Base-by-base conservation (phyloP, 1,140 invertebrate genomes). In the Trichonephila clavipes region DNA sequence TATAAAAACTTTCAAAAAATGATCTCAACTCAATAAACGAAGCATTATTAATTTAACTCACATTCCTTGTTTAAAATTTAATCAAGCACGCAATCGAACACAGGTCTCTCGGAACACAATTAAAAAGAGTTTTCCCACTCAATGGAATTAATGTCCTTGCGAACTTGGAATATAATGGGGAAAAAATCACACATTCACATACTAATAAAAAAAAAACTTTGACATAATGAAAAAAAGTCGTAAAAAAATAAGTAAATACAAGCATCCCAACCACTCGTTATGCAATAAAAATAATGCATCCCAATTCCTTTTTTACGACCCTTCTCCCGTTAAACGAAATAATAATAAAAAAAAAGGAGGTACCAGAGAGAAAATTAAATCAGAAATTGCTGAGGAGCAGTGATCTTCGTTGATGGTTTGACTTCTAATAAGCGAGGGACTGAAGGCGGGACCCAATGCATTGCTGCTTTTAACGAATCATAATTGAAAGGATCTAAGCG, bases 401-500 rank as follows among this genome's bases (percentile, higher is more conserved):
- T 82, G 92, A 93, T 93, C 85, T 12, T 28, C 40, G 34, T 24
- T 83, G 91, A 77, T 66, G 86, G 64, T 88, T 88, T 88, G 92
- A 93, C 92, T 93, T 88, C 34, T 86, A 81, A 93, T 93, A 88
- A 88, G 83, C 28, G 7, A 62, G 61, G 21, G 21, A 24, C 66
- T 12, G 24, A 51, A 40, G 77, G 34, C 40, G 81, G 61, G 34
- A 44, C 64, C n/a, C 21, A 21, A n/a, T 61, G 58, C 58, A 91
- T 91, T 91, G 89, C 83, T 85, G 85, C 92, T 93, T 93, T 93
- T 93, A 93, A 93, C 92, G 92, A 93, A 93, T 93, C 66, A 88
- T 93, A 93, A 93, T 93, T 93, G 92, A 93, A 93, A 93, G 92
- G 92, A 18, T 93, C 86, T 88, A 93, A 93, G 90, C 92, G 72